Percentiles rank a stretch among this genome's conserved stretches.
phyloP scores from a whole-genome alignment of 1,140 invertebrate genomes.

The Megalonaias nervosa region DNA sequence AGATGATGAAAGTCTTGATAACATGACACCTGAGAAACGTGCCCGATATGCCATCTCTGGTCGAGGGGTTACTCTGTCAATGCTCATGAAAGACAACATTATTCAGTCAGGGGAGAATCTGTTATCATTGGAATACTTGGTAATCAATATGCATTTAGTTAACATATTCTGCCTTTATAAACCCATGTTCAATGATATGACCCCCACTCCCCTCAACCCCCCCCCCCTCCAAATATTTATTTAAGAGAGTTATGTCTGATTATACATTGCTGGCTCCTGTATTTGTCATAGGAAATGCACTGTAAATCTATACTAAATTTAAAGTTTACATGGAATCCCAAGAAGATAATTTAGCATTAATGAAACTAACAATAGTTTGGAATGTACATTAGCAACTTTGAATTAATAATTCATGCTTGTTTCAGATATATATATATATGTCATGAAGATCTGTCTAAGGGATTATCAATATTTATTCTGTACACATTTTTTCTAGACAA shows the following conservation, averaged over 20 bases:
- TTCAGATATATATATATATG: no score
- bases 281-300: no score
- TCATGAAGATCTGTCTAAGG: no score
- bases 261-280: no score
- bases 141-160: slow-evolving; percentile 59
- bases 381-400: no score
- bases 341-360: no score
- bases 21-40: slow-evolving; percentile 32
- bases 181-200: neutral
- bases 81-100: slow-evolving; percentile 84
- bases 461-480: no score
- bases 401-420: no score
- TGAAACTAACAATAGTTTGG: no score
- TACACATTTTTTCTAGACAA: no score
- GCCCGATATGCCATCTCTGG: slow-evolving; percentile 34
- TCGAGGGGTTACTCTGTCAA: slow-evolving; percentile 85
- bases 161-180: neutral
- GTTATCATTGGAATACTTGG: slow-evolving; percentile 90
- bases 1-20: slow-evolving; percentile 31
- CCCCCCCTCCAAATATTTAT: neutral
- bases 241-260: neutral
- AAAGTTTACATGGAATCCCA: no score
- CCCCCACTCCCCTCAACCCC: neutral
- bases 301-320: no score
- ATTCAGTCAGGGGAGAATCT: slow-evolving; percentile 83